Evolutionary conservation across 2,888 invertebrate genomes (phyloP).

Genomic region (Ethmia dodecea): DNA sequence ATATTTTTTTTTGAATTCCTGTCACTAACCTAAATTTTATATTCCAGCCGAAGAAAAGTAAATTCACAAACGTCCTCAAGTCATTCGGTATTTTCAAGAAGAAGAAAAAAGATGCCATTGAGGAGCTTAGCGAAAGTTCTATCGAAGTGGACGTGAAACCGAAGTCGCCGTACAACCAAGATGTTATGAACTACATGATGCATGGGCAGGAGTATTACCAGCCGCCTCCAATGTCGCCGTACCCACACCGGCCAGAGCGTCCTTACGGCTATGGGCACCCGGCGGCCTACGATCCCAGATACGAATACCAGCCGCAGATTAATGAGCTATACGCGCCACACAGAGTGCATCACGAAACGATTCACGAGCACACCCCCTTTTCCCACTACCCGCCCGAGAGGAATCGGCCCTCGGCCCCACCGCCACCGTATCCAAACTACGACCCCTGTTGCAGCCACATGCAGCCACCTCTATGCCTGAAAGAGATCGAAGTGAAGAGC

Average conservation of each 20-base stretch:
- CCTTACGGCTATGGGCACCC: conserved; percentile 11
- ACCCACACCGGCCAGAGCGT: conserved; percentile 9
- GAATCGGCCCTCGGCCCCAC: conserved; percentile 8
- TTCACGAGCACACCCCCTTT: conserved; percentile 14
- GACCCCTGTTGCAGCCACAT: conserved; percentile 24
- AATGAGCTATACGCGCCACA: conserved; percentile 10
- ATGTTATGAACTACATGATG: conserved; percentile 51
- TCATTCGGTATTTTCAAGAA: conserved; percentile 48
- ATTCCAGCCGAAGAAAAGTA: conserved; percentile 42
- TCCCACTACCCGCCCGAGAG: conserved; percentile 3
- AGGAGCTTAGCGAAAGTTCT: conserved; percentile 46
- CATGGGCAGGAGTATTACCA: conserved; percentile 45
- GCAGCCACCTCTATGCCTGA: conserved; percentile 48
- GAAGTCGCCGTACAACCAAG: conserved; percentile 43
- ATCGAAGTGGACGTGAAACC: conserved; percentile 32
- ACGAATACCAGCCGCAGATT: conserved; percentile 8
- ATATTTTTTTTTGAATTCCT: too few relatives aligned
- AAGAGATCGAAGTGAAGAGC: conserved; percentile 65
- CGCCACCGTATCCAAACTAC: conserved; percentile 14
- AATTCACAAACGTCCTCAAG: conserved; percentile 40
- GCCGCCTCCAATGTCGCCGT: conserved; percentile 31
- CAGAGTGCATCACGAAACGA: conserved; percentile 7
- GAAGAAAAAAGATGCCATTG: conserved; percentile 45
- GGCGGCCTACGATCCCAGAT: conserved; percentile 10
- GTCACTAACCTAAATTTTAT: too few relatives aligned